phyloP scores from a whole-genome alignment of 2,888 invertebrate genomes.

The Oxytorus armatus region DNA sequence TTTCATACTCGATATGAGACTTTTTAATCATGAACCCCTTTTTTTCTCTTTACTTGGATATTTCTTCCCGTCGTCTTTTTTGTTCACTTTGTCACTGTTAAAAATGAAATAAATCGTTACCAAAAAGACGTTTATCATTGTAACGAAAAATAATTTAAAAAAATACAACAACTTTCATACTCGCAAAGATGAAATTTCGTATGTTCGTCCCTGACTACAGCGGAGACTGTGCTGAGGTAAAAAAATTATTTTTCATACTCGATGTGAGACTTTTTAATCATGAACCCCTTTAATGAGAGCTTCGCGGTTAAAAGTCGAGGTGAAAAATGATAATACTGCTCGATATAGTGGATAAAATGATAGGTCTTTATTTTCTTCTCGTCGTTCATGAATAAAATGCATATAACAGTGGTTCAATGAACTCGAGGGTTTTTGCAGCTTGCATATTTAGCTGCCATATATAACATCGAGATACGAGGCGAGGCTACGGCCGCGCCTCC shows the following conservation, averaged over 20 bases:
- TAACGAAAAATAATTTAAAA: background rate
- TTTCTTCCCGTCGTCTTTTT: background rate
- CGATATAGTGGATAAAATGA: background rate
- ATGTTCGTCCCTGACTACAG: too few species aligned
- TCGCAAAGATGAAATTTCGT: too few species aligned
- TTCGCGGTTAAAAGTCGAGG: too few species aligned
- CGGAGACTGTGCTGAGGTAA: too few species aligned
- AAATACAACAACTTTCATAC: background rate
- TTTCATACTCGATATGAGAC: too few species aligned
- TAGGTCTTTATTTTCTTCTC: background rate
- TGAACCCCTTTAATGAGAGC: too few species aligned
- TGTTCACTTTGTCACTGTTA: background rate
- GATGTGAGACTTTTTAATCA: too few species aligned
- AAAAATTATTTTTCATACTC: too few species aligned
- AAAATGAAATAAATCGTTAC: background rate
- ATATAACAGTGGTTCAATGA: constrained; percentile 16
- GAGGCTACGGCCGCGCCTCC: constrained; percentile 52
- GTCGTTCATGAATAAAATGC: background rate
- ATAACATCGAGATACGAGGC: constrained; percentile 40
- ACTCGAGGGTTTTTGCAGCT: constrained; percentile 41
- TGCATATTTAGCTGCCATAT: constrained; percentile 21
- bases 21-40: too few species aligned
- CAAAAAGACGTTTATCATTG: background rate
- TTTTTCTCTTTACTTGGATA: background rate
- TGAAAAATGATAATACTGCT: background rate